Conservation (phyloP, 2,797 vertebrate species). For the Gambusia yucatana region DNA sequence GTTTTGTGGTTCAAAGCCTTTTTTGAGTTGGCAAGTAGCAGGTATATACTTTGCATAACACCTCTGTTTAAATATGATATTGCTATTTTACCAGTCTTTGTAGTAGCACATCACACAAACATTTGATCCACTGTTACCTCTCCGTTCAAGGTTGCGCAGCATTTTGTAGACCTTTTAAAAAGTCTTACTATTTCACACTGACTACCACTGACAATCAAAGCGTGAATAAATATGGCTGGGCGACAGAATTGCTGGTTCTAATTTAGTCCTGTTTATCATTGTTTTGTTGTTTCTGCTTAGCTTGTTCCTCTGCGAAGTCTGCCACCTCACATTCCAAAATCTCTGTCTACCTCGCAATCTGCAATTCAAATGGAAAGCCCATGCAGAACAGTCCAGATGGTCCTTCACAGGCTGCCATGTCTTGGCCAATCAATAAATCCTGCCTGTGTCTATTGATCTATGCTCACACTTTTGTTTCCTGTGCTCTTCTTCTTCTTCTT, state of each 20-base stretch:
- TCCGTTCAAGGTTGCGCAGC: neutral
- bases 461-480: slow-evolving; percentile 17
- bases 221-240: neutral
- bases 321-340: slow-evolving; percentile 53
- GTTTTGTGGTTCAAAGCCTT: neutral
- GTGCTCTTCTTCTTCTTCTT: neutral
- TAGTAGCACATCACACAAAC: neutral
- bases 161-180: neutral
- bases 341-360: slow-evolving; percentile 69
- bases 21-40: neutral
- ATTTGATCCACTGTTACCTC: no score
- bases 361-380: slow-evolving; percentile 76
- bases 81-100: neutral
- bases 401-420: slow-evolving; percentile 63
- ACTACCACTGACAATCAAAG: neutral
- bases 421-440: slow-evolving; percentile 62
- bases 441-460: slow-evolving; percentile 64
- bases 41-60: neutral
- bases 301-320: slow-evolving; percentile 61
- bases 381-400: slow-evolving; percentile 79
- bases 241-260: slow-evolving; percentile 17
- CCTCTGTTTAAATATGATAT: neutral
- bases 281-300: slow-evolving; percentile 43
- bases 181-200: neutral
- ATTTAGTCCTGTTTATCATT: slow-evolving; percentile 33